Percentiles rank a stretch among this genome's conserved stretches.
phyloP scores from a whole-genome alignment of 2,888 invertebrate species.

The Zygogramma bicolorata region DNA sequence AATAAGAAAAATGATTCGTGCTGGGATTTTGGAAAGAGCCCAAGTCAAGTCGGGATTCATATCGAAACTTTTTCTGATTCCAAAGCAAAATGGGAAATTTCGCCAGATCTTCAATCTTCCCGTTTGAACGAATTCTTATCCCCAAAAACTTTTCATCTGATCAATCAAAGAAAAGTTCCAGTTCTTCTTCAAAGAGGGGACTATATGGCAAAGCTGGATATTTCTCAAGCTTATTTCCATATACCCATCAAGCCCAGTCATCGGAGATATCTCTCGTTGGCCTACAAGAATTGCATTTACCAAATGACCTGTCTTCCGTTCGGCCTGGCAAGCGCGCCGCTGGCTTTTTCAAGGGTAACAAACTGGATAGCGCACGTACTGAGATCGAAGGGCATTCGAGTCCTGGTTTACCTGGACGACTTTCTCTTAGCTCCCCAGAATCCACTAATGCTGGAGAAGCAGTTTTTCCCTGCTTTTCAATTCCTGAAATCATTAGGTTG shows the following conservation, averaged over 20 bases:
- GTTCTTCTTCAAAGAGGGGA: not conserved
- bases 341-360: not conserved
- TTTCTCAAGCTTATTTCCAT: not conserved
- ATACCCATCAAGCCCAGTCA: not conserved
- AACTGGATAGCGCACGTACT: not conserved
- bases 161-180: not conserved
- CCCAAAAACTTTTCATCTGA: slow-evolving; percentile 1
- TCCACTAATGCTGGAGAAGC: not conserved
- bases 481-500: not conserved
- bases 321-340: not conserved
- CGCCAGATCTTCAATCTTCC: no score
- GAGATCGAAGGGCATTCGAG: not conserved
- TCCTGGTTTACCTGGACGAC: not conserved
- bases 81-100: no score
- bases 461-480: not conserved
- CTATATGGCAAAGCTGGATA: not conserved
- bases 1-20: no score
- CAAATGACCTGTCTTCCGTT: not conserved
- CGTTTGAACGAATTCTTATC: no score
- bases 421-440: not conserved
- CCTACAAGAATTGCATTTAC: not conserved
- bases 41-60: no score
- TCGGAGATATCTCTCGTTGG: not conserved
- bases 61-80: no score
- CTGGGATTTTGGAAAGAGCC: no score